Evolutionary conservation across 2,888 invertebrate genomes (phyloP).

Genomic region (Caradrina clavipalpis): DNA sequence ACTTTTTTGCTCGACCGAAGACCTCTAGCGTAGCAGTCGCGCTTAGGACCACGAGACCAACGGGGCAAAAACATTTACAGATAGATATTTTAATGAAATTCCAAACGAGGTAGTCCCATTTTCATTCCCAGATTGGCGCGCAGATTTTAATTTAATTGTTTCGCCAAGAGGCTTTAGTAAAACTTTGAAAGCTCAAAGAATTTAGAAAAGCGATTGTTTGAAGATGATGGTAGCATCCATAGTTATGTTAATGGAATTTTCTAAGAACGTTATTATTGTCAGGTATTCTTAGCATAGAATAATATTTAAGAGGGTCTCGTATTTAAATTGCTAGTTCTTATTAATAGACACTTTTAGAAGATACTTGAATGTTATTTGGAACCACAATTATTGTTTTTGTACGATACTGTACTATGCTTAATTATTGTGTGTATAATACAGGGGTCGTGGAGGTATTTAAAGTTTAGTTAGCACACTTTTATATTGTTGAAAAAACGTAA

Average conservation of each 20-base stretch:
- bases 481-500: too few species aligned
- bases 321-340: conserved; percentile 6
- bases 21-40: too few species aligned
- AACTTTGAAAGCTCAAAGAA: conserved; percentile 19
- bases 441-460: too few species aligned
- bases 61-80: too few species aligned
- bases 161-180: conserved; percentile 37
- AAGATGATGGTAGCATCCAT: conserved; percentile 8
- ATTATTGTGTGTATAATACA: too few species aligned
- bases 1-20: too few species aligned
- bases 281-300: conserved; percentile 3
- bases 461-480: too few species aligned
- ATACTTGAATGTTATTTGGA: too few species aligned
- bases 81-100: background rate
- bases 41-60: too few species aligned
- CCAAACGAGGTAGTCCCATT: conserved; percentile 16
- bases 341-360: too few species aligned
- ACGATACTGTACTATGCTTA: too few species aligned
- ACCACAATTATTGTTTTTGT: too few species aligned
- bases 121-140: conserved; percentile 19
- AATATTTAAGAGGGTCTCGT: conserved; percentile 15
- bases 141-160: conserved; percentile 34
- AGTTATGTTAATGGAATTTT: conserved; percentile 33
- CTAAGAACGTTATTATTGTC: conserved; percentile 14
- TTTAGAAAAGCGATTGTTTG: conserved; percentile 30